Evolutionary conservation across 2,113 vertebrate species (phyloP).

Genomic region (Xenopus laevis): DNA sequence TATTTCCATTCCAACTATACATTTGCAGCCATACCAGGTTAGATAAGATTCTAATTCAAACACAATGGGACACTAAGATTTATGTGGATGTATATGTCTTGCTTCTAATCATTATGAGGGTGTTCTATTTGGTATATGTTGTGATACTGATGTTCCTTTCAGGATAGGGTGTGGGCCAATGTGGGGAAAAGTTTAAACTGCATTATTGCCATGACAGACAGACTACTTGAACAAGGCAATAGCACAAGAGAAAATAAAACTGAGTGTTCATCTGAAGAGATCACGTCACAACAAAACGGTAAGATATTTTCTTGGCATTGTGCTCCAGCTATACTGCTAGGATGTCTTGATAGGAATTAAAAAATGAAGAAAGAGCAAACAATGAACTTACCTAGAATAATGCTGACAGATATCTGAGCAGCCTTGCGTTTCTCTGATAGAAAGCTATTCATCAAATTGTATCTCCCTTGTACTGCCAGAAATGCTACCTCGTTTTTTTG

Average conservation of each 20-base stretch:
- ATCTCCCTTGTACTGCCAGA: conserved; percentile 44
- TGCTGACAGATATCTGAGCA: conserved; percentile 17
- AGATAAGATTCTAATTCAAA: too few species aligned
- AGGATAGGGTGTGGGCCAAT: conserved; percentile 94
- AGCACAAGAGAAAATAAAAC: conserved; percentile 42
- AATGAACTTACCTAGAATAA: conserved; percentile 24
- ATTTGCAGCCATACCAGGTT: too few species aligned
- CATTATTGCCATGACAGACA: conserved; percentile 90
- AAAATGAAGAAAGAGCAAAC: conserved; percentile 3
- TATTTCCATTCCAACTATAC: too few species aligned
- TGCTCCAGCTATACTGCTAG: conserved; percentile 36
- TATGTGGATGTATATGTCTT: too few species aligned
- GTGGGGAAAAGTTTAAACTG: conserved; percentile 93
- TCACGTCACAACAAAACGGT: conserved; percentile 74
- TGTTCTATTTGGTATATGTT: conserved; percentile 22
- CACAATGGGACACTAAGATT: too few species aligned
- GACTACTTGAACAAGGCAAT: conserved; percentile 77
- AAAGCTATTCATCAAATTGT: conserved; percentile 47
- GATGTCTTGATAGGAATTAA: conserved; percentile 22
- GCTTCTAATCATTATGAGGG: too few species aligned
- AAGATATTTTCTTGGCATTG: conserved; percentile 51
- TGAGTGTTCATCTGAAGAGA: conserved; percentile 59
- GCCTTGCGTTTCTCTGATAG: conserved; percentile 17
- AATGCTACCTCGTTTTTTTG: conserved; percentile 5
- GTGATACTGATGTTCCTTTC: conserved; percentile 66